Percentiles rank a stretch among this genome's conserved stretches.
phyloP scores from a whole-genome alignment of 92 coral and sea anemone species.

The Pocillopora meandrina region DNA sequence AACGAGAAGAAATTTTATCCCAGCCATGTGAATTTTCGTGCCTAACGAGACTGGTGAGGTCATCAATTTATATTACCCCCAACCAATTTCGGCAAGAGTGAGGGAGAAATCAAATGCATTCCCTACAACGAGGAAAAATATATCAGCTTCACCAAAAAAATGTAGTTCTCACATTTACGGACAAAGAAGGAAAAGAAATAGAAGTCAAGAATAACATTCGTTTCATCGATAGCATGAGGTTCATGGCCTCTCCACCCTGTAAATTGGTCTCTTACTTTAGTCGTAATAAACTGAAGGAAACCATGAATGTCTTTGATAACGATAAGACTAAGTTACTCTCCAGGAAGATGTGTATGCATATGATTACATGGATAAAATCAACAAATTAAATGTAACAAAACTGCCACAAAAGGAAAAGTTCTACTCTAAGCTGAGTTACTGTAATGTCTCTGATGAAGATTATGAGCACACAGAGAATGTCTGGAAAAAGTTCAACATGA shows the following conservation, averaged over 20 bases:
- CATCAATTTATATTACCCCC: too few relatives aligned
- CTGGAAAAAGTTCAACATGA: constrained; percentile 53
- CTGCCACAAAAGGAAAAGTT: constrained; percentile 34
- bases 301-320: not conserved
- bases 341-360: constrained; percentile 59
- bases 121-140: constrained; percentile 63
- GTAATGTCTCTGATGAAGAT: constrained; percentile 30
- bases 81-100: constrained; percentile 35
- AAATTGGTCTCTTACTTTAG: not conserved
- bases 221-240: not conserved
- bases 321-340: constrained; percentile 16
- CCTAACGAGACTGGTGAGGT: too few relatives aligned
- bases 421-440: constrained; percentile 32
- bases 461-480: constrained; percentile 50
- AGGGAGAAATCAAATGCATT: constrained; percentile 38
- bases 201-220: not conserved
- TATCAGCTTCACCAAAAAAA: constrained; percentile 42
- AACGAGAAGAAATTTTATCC: too few relatives aligned
- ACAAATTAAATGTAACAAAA: not conserved
- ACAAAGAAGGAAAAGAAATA: not conserved
- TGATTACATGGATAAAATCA: constrained; percentile 42
- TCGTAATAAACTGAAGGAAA: constrained; percentile 27
- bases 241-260: not conserved
- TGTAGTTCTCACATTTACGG: not conserved
- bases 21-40: too few relatives aligned